Evolutionary conservation across 2,797 vertebrate species (phyloP).

Genomic region (Thalassophryne amazonica): DNA sequence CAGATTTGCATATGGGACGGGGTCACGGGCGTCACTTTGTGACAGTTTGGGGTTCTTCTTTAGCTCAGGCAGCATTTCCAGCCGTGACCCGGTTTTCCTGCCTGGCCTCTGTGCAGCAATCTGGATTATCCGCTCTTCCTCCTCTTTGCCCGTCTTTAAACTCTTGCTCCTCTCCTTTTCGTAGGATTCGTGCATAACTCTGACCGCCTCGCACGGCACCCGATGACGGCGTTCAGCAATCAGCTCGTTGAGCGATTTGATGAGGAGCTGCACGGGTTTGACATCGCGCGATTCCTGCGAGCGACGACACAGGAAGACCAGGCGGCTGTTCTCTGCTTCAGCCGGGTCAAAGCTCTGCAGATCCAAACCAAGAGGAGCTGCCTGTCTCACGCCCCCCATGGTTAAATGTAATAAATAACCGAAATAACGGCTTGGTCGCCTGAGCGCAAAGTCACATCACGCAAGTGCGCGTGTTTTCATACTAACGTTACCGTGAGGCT

Average conservation of each 20-base stretch:
- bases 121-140: constrained; percentile 64
- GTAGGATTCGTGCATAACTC: constrained; percentile 66
- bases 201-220: constrained; percentile 48
- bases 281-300: constrained; percentile 58
- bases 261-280: constrained; percentile 70
- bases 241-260: constrained; percentile 65
- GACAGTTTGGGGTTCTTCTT: constrained; percentile 5
- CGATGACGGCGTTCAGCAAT: constrained; percentile 35
- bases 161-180: constrained; percentile 63
- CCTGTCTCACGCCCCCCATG: constrained; percentile 55
- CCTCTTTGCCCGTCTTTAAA: constrained; percentile 59
- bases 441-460: not conserved
- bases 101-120: constrained; percentile 11
- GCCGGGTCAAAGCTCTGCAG: constrained; percentile 53
- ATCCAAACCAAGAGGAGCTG: constrained; percentile 52
- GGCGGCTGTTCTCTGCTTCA: constrained; percentile 42
- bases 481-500: too few species aligned
- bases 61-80: constrained; percentile 21
- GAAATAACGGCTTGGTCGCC: not conserved
- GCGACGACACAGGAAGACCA: constrained; percentile 57
- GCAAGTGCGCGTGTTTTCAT: not conserved
- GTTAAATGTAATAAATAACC: not conserved
- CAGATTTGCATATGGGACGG: constrained; percentile 45
- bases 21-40: too few species aligned
- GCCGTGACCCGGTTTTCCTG: constrained; percentile 17